Evolutionary conservation across 1,140 invertebrate genomes (phyloP).

Genomic region (Calephelis nemesis): DNA sequence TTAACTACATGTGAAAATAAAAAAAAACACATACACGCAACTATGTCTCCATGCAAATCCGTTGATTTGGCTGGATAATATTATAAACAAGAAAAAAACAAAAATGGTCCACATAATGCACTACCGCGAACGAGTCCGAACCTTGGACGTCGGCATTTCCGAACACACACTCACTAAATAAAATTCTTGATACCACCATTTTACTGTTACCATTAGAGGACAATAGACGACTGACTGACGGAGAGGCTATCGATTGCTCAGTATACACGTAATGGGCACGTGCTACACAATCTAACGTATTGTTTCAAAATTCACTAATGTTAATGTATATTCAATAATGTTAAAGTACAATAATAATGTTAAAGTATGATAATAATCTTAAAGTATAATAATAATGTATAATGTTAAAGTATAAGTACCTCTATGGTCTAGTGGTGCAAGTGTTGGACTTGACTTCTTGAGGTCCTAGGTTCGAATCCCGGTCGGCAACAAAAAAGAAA

Average conservation of each 20-base stretch:
- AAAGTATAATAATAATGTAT: too few species aligned
- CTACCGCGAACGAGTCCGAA: not conserved
- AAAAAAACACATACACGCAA: conserved; percentile 16
- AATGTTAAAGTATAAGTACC: too few species aligned
- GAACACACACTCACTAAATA: conserved; percentile 16
- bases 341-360: too few species aligned
- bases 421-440: too few species aligned
- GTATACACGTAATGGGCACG: conserved; percentile 3
- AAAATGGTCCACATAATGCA: conserved; percentile 26
- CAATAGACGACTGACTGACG: conserved; percentile 17
- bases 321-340: too few species aligned
- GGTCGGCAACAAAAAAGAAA: too few species aligned
- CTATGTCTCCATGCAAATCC: conserved; percentile 33
- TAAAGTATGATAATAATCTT: too few species aligned
- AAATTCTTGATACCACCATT: conserved; percentile 15
- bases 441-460: too few species aligned
- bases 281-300: not conserved
- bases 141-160: not conserved
- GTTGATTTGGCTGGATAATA: conserved; percentile 25
- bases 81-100: conserved; percentile 27
- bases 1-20: conserved; percentile 11
- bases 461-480: too few species aligned
- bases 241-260: conserved; percentile 8
- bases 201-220: conserved; percentile 2
- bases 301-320: not conserved